Evolutionary conservation across 2,888 invertebrate species (phyloP), one percentile per base, ranked within the genome.

Genomic region (Criorhina ranunculi): DNA sequence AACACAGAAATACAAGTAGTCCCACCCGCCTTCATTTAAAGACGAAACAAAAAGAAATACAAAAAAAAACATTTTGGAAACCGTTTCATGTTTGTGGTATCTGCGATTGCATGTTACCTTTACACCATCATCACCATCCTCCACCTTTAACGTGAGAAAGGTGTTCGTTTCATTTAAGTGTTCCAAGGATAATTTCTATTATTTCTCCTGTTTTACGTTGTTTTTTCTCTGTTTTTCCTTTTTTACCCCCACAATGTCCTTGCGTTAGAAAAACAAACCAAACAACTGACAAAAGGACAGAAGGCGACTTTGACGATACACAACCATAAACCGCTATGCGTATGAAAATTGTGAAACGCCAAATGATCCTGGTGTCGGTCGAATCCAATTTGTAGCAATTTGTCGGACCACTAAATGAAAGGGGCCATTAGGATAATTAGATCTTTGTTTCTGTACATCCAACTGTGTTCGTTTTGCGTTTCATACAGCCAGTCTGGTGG

Each of bases 321-420:
- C 57, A 60, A 46, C 80, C 69, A 85, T 85, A 85, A 79, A 80
- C 85, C 85, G 85, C 79, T 85, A 85, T 80, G 85, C 80, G 85
- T 80, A 85, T 46, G 66, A 64, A 85, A 80, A 85, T 85, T 85
- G 83, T 85, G 80, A 80, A 85, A 80, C 70, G 85, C 76, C 85
- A 85, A 85, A 85, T 76, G 85, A 76, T 85, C 80, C 85, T 85
- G 80, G 80, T 82, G 85, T 85, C 80, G 85, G 85, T 85, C 80
- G 85, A 85, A 76, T 85, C 85, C 85, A 85, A 85, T 85, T 85
- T 85, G 85, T 80, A 85, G 85, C 85, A 85, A 85, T 85, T 85
- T 85, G 85, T 85, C 85, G 85, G 85, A 85, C 80, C 85, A 85
- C 85, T 85, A 85, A 85, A 85, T 85, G 85, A 85, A 85, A 85